Evolutionary conservation across 2,797 vertebrate species (phyloP).

Genomic region (Balearica regulorum): DNA sequence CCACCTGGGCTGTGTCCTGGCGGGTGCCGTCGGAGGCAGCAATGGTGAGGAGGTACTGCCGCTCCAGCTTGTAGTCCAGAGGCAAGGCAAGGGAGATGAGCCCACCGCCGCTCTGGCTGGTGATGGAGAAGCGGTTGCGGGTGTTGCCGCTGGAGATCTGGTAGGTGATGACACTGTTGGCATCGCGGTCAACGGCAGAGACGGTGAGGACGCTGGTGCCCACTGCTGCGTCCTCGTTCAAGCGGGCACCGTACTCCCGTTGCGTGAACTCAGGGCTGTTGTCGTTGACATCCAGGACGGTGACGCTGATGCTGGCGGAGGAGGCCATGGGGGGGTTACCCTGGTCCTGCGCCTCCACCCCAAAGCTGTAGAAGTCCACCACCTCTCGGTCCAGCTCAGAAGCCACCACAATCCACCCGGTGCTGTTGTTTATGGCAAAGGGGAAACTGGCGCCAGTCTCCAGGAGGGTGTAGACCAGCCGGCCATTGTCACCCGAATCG

Average conservation of each 20-base stretch:
- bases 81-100: constrained; percentile 91
- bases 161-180: constrained; percentile 93
- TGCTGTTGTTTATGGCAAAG: constrained; percentile 91
- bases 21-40: constrained; percentile 89
- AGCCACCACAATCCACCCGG: constrained; percentile 91
- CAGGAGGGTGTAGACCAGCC: constrained; percentile 85
- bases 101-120: constrained; percentile 90
- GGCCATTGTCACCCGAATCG: constrained; percentile 89
- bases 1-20: constrained; percentile 86
- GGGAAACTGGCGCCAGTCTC: constrained; percentile 82
- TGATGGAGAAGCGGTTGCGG: constrained; percentile 96
- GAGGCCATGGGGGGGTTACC: constrained; percentile 87
- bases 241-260: constrained; percentile 84
- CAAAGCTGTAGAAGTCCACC: constrained; percentile 90
- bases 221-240: constrained; percentile 92
- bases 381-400: constrained; percentile 89
- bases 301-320: constrained; percentile 90
- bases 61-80: constrained; percentile 94
- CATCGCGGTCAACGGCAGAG: constrained; percentile 90
- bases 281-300: constrained; percentile 92
- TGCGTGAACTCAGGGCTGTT: constrained; percentile 95
- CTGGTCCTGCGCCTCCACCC: constrained; percentile 89
- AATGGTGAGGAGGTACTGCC: constrained; percentile 88
- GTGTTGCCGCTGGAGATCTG: constrained; percentile 96
- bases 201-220: constrained; percentile 93